Evolutionary conservation across 2,888 invertebrate species (phyloP), one percentile per base, ranked within the genome.

Genomic region (Cordylochernes scorpioides): DNA sequence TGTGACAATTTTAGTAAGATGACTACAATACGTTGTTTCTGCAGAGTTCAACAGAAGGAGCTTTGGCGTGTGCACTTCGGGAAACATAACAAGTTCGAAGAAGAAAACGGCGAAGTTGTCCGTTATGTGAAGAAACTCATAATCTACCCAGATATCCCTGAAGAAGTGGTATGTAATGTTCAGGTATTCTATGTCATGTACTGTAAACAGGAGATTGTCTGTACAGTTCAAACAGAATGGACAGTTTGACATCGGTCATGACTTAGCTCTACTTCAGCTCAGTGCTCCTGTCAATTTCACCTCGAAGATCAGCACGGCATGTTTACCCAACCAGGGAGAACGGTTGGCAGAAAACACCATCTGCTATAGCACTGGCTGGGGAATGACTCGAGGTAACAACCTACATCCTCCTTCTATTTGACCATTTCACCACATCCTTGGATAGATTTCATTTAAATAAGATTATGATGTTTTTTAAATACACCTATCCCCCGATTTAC

Each of bases 301-400:
- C 3, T 28, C 32, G 17, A 28, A 32, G 7, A 32, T 37, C 1
- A 29, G 32, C 13, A 34, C 37, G 2, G 18, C 30, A 15, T 37
- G 37, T 14, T 26, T 37, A 2, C 34, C 34, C 5, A 15, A 25
- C 4, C 17, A 14, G 5, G n/a, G 27, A n/a, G 22, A 5, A 2
- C 13, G 24, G n/a, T 26, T 34, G 8, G 10, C 16, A 10, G 24
- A 28, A 6, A 14, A 19, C 2, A 32, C 28, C 24, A 32, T 29
- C 9, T 37, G 34, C 12, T 34, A 25, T 7, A 30, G 30, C 3
- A 34, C 27, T 2, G 37, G 37, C 14, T 37, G 37, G 37, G 37
- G 37, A n/a, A 26, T 26, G 6, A 34, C 37, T 2, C 34, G 34
- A 37, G 37, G 37, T 34, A 18, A 27, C n/a, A n/a, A n/a, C n/a